Evolutionary conservation across 1,140 invertebrate species (phyloP).

Genomic region (Drosophila prosaltans): DNA sequence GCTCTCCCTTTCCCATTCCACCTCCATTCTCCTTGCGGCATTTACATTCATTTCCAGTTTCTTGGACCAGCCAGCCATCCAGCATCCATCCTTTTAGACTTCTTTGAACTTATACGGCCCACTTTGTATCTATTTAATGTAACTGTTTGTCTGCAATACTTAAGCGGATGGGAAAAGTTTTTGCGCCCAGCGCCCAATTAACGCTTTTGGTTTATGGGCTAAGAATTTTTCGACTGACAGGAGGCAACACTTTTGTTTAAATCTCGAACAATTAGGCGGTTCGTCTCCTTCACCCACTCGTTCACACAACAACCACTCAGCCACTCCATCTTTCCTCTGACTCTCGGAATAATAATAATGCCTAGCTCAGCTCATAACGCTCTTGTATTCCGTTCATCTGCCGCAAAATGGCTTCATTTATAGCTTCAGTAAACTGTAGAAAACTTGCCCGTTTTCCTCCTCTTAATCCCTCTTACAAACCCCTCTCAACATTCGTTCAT

Average conservation of each 20-base stretch:
- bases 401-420: slow-evolving; percentile 69
- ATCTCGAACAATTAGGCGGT: slow-evolving; percentile 44
- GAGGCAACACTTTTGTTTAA: slow-evolving; percentile 49
- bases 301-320: neutral
- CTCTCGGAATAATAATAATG: slow-evolving; percentile 38
- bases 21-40: slow-evolving; percentile 13
- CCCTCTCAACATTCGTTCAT: neutral
- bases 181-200: slow-evolving; percentile 49
- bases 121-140: slow-evolving; percentile 32
- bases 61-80: too few species aligned
- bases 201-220: slow-evolving; percentile 54
- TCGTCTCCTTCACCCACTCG: slow-evolving; percentile 18
- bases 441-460: neutral
- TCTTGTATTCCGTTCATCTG: slow-evolving; percentile 1
- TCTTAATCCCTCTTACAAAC: neutral
- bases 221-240: slow-evolving; percentile 30
- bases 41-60: slow-evolving; percentile 52
- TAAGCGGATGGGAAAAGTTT: slow-evolving; percentile 20
- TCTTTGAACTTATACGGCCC: neutral
- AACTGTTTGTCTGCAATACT: slow-evolving; percentile 32
- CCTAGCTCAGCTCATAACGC: slow-evolving; percentile 32
- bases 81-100: neutral
- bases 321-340: neutral
- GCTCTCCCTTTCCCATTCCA: neutral
- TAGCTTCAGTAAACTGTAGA: slow-evolving; percentile 25